Conservation (phyloP, 35 echinoderm and acorn worm genomes). For the Stichopus chloronotus region DNA sequence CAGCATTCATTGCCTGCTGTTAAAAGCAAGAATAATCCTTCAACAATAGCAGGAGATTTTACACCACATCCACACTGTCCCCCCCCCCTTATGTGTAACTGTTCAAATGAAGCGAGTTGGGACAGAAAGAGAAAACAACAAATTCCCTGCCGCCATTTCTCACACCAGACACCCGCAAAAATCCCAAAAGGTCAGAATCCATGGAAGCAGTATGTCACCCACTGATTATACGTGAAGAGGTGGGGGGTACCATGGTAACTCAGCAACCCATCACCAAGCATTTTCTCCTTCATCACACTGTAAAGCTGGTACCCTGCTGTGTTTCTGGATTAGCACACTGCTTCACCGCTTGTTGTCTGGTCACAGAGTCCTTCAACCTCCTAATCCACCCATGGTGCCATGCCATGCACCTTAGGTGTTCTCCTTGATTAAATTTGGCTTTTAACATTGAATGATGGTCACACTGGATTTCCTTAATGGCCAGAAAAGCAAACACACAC, state of each 20-base stretch:
- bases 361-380: constrained; percentile 18
- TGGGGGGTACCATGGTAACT: constrained; percentile 38
- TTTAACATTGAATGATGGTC: constrained; percentile 5
- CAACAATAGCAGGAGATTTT: no score
- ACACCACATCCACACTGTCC: no score
- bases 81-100: no score
- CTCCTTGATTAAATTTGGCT: constrained; percentile 25
- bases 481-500: neutral
- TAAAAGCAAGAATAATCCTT: no score
- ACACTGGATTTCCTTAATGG: neutral
- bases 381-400: constrained; percentile 43
- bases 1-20: no score
- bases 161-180: constrained; percentile 15
- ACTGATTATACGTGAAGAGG: constrained; percentile 36
- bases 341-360: constrained; percentile 15
- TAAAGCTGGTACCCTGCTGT: constrained; percentile 1
- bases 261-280: neutral
- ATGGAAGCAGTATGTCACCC: neutral
- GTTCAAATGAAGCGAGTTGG: no score
- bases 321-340: constrained; percentile 19
- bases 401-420: constrained; percentile 44
- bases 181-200: constrained; percentile 46
- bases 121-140: no score
- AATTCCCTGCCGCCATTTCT: neutral
- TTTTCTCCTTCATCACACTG: constrained; percentile 11